Conservation (phyloP, 2,888 invertebrate genomes). For the Eupeodes latifasciatus region DNA sequence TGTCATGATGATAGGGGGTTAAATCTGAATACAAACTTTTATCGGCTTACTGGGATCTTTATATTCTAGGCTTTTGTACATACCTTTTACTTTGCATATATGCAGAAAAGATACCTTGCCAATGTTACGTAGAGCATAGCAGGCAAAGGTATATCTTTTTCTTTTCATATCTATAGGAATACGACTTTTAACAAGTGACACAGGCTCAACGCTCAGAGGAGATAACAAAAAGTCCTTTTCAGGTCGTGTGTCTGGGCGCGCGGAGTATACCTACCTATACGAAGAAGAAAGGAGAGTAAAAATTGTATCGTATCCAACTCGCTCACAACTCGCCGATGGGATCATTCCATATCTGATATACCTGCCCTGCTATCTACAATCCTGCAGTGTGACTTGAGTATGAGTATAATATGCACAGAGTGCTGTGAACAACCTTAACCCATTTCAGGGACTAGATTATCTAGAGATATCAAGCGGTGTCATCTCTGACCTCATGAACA, state of each 20-base stretch:
- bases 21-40: conserved; percentile 43
- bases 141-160: conserved; percentile 20
- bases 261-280: neutral
- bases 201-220: conserved; percentile 15
- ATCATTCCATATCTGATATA: conserved; percentile 42
- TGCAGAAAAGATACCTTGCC: too few species aligned
- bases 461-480: conserved; percentile 56
- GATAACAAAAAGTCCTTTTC: conserved; percentile 60
- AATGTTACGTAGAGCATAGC: too few species aligned
- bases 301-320: conserved; percentile 25
- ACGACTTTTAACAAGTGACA: conserved; percentile 46
- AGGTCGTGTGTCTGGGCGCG: conserved; percentile 13
- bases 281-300: neutral
- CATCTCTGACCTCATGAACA: conserved; percentile 75
- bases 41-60: conserved; percentile 51
- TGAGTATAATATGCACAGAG: neutral
- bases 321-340: conserved; percentile 41
- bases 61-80: conserved; percentile 21
- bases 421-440: conserved; percentile 68
- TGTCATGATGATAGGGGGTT: conserved; percentile 51
- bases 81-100: too few species aligned
- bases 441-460: conserved; percentile 58
- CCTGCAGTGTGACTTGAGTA: neutral
- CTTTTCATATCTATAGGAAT: neutral
- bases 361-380: neutral